Evolutionary conservation across 1,140 invertebrate genomes (phyloP).

Genomic region (Kradibia gibbosae): DNA sequence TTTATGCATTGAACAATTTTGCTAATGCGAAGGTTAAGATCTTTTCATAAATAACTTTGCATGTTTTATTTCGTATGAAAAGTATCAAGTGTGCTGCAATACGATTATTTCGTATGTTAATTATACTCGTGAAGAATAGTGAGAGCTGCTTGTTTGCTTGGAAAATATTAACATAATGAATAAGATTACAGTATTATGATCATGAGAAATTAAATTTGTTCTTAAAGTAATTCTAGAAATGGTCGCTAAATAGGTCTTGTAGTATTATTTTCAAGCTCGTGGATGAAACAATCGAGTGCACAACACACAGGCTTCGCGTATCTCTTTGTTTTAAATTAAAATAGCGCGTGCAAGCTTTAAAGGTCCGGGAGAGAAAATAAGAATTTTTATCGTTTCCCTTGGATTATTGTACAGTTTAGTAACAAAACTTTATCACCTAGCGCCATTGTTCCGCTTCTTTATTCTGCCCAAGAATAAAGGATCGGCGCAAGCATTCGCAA

Average conservation of each 20-base stretch:
- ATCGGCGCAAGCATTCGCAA: too few species aligned
- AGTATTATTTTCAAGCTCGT: background rate
- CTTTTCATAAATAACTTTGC: background rate
- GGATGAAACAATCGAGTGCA: background rate
- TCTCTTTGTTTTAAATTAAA: too few species aligned
- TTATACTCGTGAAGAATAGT: constrained; percentile 26
- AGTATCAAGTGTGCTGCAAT: constrained; percentile 2
- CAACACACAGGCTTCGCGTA: too few species aligned
- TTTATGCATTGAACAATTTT: background rate
- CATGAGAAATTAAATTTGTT: background rate
- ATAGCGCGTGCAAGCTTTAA: too few species aligned
- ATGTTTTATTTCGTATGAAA: constrained; percentile 2
- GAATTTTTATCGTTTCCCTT: too few species aligned
- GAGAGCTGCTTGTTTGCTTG: constrained; percentile 1
- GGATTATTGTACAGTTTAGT: too few species aligned
- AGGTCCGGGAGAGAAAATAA: too few species aligned
- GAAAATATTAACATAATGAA: background rate
- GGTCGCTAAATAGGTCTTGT: background rate
- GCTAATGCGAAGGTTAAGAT: background rate
- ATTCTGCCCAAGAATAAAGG: too few species aligned
- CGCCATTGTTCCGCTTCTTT: too few species aligned
- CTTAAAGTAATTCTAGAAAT: background rate
- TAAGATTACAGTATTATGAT: background rate
- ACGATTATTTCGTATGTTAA: constrained; percentile 12
- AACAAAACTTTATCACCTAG: too few species aligned